These are phyloP conservation scores for Euplexia lucipara DNA, from an alignment of 2,888 invertebrate species.

Conservation along the genomic window DNA sequence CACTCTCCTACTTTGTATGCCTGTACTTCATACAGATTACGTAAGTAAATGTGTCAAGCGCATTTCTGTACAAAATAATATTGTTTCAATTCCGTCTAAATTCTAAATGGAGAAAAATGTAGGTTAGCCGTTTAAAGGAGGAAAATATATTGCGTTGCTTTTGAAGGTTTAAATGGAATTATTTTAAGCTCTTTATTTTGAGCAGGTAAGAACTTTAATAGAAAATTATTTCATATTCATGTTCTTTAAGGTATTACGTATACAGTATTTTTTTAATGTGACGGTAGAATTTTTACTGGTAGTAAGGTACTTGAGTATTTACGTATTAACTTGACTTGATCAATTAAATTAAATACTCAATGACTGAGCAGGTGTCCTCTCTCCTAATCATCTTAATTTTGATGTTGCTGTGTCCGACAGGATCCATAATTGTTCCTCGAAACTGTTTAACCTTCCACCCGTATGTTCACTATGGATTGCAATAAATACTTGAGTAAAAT, in stretches of 20 bases:
- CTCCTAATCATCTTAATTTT: no score
- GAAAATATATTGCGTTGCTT: constrained; percentile 25
- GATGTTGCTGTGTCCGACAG: no score
- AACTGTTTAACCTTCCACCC: no score
- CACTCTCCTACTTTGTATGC: neutral
- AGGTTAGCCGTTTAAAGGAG: constrained; percentile 5
- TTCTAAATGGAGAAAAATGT: constrained; percentile 27
- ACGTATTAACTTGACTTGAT: neutral
- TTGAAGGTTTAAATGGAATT: constrained; percentile 28
- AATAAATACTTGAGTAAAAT: no score
- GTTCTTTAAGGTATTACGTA: constrained; percentile 4
- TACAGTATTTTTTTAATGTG: neutral
- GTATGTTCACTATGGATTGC: no score
- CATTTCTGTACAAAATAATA: constrained; percentile 6
- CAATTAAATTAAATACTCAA: no score
- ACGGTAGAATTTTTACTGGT: no score
- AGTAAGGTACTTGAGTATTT: neutral
- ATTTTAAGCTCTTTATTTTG: constrained; percentile 35
- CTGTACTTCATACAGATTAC: neutral
- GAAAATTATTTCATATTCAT: constrained; percentile 35
- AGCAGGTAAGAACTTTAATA: constrained; percentile 12
- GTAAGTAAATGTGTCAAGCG: neutral
- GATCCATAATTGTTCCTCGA: no score
- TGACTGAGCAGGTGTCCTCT: no score
- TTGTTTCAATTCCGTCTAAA: constrained; percentile 24